phyloP scores from a whole-genome alignment of 2,888 invertebrate species.

The Sialis lutaria region DNA sequence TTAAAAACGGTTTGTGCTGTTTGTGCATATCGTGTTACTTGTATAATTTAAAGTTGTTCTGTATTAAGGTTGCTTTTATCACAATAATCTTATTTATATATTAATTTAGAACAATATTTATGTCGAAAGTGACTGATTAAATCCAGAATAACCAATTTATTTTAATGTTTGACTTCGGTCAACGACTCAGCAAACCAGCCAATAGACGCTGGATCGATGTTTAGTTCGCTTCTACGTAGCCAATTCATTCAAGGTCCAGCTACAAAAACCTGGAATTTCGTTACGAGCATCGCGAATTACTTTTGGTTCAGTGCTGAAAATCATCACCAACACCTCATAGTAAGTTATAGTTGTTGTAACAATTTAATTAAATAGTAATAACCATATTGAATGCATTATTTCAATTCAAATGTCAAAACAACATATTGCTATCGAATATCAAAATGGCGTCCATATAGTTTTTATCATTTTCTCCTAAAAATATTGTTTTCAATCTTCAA shows the following conservation, averaged over 20 bases:
- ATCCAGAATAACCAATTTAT: no score
- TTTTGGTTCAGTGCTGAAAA: conserved; percentile 39
- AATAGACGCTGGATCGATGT: conserved; percentile 38
- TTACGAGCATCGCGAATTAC: conserved; percentile 38
- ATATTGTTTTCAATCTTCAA: no score
- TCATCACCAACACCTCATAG: no score
- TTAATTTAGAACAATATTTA: no score
- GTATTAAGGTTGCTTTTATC: no score
- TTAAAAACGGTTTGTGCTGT: no score
- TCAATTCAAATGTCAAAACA: neutral
- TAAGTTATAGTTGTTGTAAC: no score
- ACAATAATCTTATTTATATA: no score
- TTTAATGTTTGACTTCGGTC: neutral
- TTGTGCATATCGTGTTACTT: no score
- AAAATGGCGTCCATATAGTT: neutral
- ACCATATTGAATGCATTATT: neutral
- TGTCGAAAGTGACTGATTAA: no score
- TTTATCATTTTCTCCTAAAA: neutral
- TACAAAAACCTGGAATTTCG: conserved; percentile 49
- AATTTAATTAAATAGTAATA: neutral
- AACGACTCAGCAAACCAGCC: neutral
- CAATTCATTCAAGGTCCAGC: conserved; percentile 50
- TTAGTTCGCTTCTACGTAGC: conserved; percentile 44
- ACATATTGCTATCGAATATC: neutral
- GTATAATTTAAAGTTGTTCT: no score